Conservation (phyloP, 2,888 invertebrate species). For the Drosophila monieri region DNA sequence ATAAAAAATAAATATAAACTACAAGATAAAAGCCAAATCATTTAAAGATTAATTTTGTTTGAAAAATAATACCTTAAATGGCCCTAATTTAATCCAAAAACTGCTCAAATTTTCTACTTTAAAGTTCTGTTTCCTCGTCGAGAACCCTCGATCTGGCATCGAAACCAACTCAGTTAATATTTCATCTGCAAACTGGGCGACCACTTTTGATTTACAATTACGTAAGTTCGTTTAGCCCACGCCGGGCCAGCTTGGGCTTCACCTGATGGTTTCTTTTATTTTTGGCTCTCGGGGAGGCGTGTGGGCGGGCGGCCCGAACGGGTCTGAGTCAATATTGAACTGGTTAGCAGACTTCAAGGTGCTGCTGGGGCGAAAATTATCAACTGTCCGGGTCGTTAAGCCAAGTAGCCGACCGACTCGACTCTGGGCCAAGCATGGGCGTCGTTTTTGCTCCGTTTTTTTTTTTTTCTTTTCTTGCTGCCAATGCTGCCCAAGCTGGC, state of each 20-base stretch:
- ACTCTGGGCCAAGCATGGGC: conserved; percentile 38
- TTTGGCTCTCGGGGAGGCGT: conserved; percentile 5
- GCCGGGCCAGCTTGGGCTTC: conserved; percentile 1
- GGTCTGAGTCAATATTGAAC: conserved; percentile 33
- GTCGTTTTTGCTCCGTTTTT: conserved; percentile 14
- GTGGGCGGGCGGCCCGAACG: conserved; percentile 16
- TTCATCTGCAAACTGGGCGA: conserved; percentile 4
- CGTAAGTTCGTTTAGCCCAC: conserved; percentile 42
- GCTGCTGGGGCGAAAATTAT: conserved; percentile 25
- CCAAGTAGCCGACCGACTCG: conserved; percentile 32
- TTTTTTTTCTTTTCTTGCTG: not conserved
- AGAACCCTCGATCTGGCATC: not conserved
- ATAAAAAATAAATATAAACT: too few relatives aligned
- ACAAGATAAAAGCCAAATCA: too few relatives aligned
- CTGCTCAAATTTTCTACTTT: not conserved
- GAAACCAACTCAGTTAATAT: conserved; percentile 11
- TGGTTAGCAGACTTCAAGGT: conserved; percentile 36
- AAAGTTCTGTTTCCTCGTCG: not conserved
- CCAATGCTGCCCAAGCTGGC: conserved; percentile 4
- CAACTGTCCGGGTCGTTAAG: conserved; percentile 27
- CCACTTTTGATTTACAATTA: conserved; percentile 35
- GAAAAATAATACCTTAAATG: too few relatives aligned
- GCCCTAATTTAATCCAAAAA: too few relatives aligned
- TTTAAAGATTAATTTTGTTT: too few relatives aligned
- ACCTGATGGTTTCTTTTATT: conserved; percentile 20